Evolutionary conservation across 1,140 invertebrate genomes (phyloP), one percentile per base, ranked within the genome.

Genomic region (Scaptomyza pallida): DNA sequence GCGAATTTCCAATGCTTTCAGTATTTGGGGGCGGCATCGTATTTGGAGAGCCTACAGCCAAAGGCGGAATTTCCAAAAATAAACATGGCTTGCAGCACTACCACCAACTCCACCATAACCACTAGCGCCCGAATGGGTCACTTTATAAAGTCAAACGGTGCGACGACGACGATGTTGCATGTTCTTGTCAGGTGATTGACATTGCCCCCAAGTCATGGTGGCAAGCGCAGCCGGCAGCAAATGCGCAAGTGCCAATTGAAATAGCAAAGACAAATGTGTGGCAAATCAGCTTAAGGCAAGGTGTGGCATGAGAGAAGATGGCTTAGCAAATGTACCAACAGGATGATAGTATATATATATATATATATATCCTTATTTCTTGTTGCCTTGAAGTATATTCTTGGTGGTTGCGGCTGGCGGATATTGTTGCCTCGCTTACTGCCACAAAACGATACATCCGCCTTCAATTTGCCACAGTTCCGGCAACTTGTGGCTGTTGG

Each of bases 381-480:
- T 30, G 8, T 17, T 21, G 44, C 3, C 2, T 41, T 54, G 19
- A n/a, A 9, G 15, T 6, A 33, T 2, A 17, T 21, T 16, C 6
- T 17, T 15, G 19, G 35, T 23, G 23, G 13, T 23, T 60, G 35
- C 10, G 16, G 26, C 26, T 54, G 35, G 35, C 19, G 15, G 16
- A 41, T 63, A 50, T 35, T 45, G 26, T 45, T 26, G 37, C 30
- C 15, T 23, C n/a, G 45, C 37, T 51, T 12, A 15, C 19, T 30
- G 50, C 50, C 50, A 56, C 60, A 55, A 50, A 70, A 64, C 33
- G 50, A 47, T 45, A 65, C 56, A 33, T 71, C 72, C 75, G 80
- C 67, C 65, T 86, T 65, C 80, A 85, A 81, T 83, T 85, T 74
- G 77, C 62, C 76, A 72, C 75, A 72, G 65, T 85, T 83, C 80